Evolutionary conservation across 2,113 vertebrate genomes (phyloP), one percentile per base, ranked within the genome.

Genomic region (Sinocyclocheilus anophthalmus): DNA sequence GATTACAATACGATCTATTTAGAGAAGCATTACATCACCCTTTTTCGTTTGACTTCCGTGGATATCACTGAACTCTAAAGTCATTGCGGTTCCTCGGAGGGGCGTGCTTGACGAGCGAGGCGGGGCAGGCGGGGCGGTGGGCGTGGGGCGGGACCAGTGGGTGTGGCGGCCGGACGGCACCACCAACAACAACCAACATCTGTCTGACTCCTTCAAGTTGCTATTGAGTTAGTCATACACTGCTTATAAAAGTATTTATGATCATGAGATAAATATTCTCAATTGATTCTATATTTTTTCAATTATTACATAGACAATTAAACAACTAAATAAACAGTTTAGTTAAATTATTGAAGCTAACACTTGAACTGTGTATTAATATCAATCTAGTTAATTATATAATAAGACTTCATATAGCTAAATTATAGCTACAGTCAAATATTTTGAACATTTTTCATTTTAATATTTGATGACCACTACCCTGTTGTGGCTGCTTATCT

Each of bases 1-100:
- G 96, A 98, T 99, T 98, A 98, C 97, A 98, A 98, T 98, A 97
- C 97, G 96, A 96, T 97, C 98, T 99, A 99, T 99, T 99, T 98
- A 97, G 96, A 98, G 97, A 95, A 96, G 96, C 97, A 99, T 99
- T 97, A 99, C 97, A 97, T 99, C 97, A 98, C 95, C 97, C 94
- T 94, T 59, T n/a, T n/a, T n/a, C n/a, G n/a, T n/a, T n/a, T n/a
- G n/a, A n/a, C n/a, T n/a, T n/a, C n/a, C n/a, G n/a, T n/a, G n/a
- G n/a, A n/a, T n/a, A n/a, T n/a, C n/a, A n/a, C n/a, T n/a, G n/a
- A n/a, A n/a, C n/a, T n/a, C n/a, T n/a, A n/a, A n/a, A n/a, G n/a
- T n/a, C n/a, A n/a, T n/a, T n/a, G n/a, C n/a, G n/a, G n/a, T n/a
- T n/a, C n/a, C n/a, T n/a, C n/a, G n/a, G n/a, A n/a, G n/a, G n/a